Evolutionary conservation across 2,888 invertebrate species (phyloP), one percentile per base, ranked within the genome.

Genomic region (Erannis defoliaria): DNA sequence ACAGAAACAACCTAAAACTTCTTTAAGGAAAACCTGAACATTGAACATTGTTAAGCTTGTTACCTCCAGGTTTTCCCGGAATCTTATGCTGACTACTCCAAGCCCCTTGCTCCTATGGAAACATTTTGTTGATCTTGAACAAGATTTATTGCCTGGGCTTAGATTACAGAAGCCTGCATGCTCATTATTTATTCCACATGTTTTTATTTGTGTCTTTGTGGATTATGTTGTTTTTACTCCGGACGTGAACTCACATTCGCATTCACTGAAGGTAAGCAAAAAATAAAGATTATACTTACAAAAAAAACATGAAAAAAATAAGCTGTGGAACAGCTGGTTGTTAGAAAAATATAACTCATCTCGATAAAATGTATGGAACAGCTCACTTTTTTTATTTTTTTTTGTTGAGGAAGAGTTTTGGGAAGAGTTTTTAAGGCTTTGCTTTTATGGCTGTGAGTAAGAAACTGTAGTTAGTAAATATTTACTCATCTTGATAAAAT

Each of bases 101-200:
- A 50, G 40, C 46, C n/a, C 21, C 21, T 14, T 19, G 38, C 21
- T 19, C 9, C 21, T 38, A 33, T 1, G 26, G 19, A 55, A 60
- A 53, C 43, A 48, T 49, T 49, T 42, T 33, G 49, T 19, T 42
- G 54, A 60, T 60, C 49, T 60, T 60, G 54, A 54, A 55, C 42
- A 49, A 60, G 60, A 60, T 60, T 55, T 60, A 60, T 55, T 26
- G 45, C 35, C 0, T 18, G 33, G 21, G 53, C 33, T 55, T 60
- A 43, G 35, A 54, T 43, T 42, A 42, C 42, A 33, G 40, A 18
- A 26, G 46, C 23, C 10, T 43, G 40, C 23, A 6, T 43, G 40
- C 19, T 55, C 55, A 59, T 59, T 59, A 54, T 59, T 54, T 59
- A 59, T 59, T 54, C 40, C 54, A 26, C 18, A 9, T 26, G 5